Evolutionary conservation across 2,888 invertebrate genomes (phyloP), one percentile per base, ranked within the genome.

Genomic region (Coelopa pilipes): DNA sequence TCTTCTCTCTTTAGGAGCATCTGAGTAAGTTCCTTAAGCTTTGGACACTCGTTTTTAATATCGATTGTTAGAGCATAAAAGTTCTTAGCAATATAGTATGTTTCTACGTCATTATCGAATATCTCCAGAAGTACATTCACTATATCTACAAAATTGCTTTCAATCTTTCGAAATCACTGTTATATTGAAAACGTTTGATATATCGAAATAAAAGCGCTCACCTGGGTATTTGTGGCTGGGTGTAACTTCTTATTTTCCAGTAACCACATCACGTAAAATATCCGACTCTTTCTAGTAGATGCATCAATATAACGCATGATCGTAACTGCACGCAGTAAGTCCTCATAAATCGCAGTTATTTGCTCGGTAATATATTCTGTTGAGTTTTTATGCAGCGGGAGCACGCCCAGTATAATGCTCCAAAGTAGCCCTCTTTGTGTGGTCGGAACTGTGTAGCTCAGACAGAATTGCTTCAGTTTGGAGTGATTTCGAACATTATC

Each of bases 381-480:
- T 0, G 93, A 93, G 76, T 93, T 92, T 15, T 92, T 90, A 83
- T 94, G 93, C 1, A 93, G 90, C 0, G 96, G 95, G 50, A 95
- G 88, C 5, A 96, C 92, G 77, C 94, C 94, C 79, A 97, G 88
- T 67, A 96, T 89, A 53, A 96, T 90, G 88, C 96, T 95, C 96
- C 96, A 97, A 17, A 97, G 90, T 70, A 94, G 89, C 60, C 80
- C 80, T 9, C 96, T 91, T 80, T 96, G 93, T 7, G 93, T 90
- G 15, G 92, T 91, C 7, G 97, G 96, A 17, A 97, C 93, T 0
- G 94, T 93, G 84, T 95, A 96, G 76, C 95, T 90, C 71, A 95
- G 88, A 82, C 95, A 94, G 85, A 96, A 97, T 83, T 96, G 95
- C 81, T 93, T 93, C 46, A 97, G 85, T 86, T 96, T 86, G 93